Evolutionary conservation across 2,797 vertebrate genomes (phyloP), one percentile per base, ranked within the genome.

Genomic region (Gadopsis bispinosus): DNA sequence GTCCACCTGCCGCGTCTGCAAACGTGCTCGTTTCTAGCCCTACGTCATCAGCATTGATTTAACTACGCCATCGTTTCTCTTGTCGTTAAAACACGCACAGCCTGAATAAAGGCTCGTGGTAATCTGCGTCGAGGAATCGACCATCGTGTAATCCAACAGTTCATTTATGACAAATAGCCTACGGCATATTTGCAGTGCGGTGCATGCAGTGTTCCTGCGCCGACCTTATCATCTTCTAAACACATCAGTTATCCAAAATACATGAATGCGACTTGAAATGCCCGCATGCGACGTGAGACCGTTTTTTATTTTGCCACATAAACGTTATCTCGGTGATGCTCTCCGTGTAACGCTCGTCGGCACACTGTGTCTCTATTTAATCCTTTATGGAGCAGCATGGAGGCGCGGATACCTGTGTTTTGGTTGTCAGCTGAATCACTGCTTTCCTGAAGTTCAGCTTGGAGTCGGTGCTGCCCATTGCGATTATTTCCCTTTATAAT

Each of bases 371-470:
- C 61, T 69, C 60, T 45, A 69, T 81, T 20, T 26, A 45, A 75
- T 61, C 17, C 47, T 64, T 63, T 53, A 29, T n/a, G 59, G 33
- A 2, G 9, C 47, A 17, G 22, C 26, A 16, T n/a, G 48, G 51
- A 75, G 7, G 35, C 33, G 7, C 3, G 41, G 37, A 10, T 86
- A 99, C 97, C 97, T 99, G 97, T n/a, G 98, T 98, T 95, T 98
- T 98, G 71, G 97, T 99, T 82, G 97, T 98, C 87, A 99, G 96
- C 92, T 99, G 98, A 90, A 99, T 98, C 85, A 99, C 97, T 60
- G 97, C 97, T 92, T 99, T 99, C 92, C 98, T 96, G 93, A 99
- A 99, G 93, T 98, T 97, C 53, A 99, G 95, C 92, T 98, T 99
- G 19, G 97, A 98, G 92, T 99, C 97, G 79, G 96, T 96, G 90